Base-by-base conservation (phyloP, 2,797 vertebrate species). In the Antennarius maculatus region DNA sequence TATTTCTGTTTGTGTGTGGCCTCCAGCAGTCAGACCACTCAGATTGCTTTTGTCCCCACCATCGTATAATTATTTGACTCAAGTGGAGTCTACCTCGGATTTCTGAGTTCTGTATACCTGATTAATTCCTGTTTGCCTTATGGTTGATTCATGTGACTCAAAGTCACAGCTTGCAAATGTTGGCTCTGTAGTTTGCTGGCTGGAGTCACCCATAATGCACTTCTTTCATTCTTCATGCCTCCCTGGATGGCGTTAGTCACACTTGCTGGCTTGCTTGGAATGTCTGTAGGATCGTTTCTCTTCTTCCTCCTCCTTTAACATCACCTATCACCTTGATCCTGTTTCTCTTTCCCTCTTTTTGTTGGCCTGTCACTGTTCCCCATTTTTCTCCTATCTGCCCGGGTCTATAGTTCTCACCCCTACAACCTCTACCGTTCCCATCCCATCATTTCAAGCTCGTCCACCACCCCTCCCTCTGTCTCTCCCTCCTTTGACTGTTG, bases 251-350 rank as follows among this genome's bases (percentile, higher is more conserved):
- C 48, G 75, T 89, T 89, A 82, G 82, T 92, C 86, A 88, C 86
- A 81, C 86, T 80, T 23, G 41, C 77, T 62, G 76, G 65, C 80
- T 75, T 53, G 81, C 82, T 58, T 67, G 87, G 85, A 89, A 88
- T 88, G 79, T 85, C 69, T 82, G 83, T 82, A 17, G 64, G 66
- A 27, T 58, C 65, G 76, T 71, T 78, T 29, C 79, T 71, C 57
- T 60, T 50, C 58, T 47, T 18, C 66, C 52, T 66, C 31, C 69
- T n/a, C 17, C 48, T 67, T 58, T 74, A 86, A 75, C 80, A 49
- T 89, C 88, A 91, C 85, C 81, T 86, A 86, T 89, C 88, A 92
- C 91, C 90, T 91, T 90, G 86, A 89, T 88, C 86, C 88, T 86
- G 85, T 87, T 88, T 86, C 83, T 87, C 81, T 83, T 83, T 72